phyloP scores from a whole-genome alignment of 2,797 vertebrate genomes.

The Bradypodion ventrale region DNA sequence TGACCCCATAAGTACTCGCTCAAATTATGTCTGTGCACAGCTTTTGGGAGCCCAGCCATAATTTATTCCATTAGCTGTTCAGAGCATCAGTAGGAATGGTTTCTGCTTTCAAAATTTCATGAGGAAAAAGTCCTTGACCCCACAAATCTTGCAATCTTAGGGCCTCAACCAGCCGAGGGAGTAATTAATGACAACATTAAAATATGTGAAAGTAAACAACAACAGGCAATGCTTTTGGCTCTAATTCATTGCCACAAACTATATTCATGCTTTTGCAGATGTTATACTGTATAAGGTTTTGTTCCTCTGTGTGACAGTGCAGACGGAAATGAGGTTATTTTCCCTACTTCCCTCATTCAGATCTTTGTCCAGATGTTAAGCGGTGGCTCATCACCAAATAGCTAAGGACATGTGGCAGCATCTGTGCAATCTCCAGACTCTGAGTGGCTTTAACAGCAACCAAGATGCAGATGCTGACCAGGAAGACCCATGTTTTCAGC shows the following conservation, averaged over 20 bases:
- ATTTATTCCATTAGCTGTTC: not conserved
- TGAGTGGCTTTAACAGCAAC: conserved; percentile 8
- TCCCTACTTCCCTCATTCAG: not conserved
- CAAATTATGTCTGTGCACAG: too few species aligned
- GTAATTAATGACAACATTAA: not conserved
- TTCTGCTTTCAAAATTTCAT: not conserved
- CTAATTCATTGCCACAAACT: conserved; percentile 6
- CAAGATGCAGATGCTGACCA: conserved; percentile 6
- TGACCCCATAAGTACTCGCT: too few species aligned
- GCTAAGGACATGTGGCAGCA: conserved; percentile 10
- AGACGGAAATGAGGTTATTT: not conserved
- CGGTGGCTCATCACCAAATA: not conserved
- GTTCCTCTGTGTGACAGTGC: not conserved
- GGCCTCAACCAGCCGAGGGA: not conserved
- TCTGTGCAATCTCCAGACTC: not conserved
- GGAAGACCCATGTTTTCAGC: conserved; percentile 11
- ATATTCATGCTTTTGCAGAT: not conserved
- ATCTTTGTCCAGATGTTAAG: conserved; percentile 1
- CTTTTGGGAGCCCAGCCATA: not conserved
- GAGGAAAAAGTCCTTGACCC: not conserved
- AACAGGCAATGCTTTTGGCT: conserved; percentile 16
- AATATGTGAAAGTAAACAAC: conserved; percentile 4
- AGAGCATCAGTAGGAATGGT: not conserved
- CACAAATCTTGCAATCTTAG: not conserved
- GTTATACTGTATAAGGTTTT: conserved; percentile 2